phyloP scores from a whole-genome alignment of 2,888 invertebrate species.

The Amiota mariae region DNA sequence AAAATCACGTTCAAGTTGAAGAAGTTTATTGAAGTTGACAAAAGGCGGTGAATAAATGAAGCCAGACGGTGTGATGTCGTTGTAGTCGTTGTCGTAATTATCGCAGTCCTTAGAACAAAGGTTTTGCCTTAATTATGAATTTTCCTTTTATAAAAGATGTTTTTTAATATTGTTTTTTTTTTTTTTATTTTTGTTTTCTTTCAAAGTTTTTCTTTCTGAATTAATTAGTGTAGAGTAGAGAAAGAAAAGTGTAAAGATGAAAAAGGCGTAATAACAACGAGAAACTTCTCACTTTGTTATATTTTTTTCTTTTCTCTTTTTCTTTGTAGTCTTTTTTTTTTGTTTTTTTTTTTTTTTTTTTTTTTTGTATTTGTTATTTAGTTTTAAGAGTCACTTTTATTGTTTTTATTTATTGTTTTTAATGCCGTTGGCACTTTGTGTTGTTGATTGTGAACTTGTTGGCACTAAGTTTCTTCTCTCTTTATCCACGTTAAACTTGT shows the following conservation, averaged over 20 bases:
- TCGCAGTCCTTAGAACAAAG: too few species aligned
- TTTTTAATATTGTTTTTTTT: not conserved
- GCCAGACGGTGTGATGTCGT: too few species aligned
- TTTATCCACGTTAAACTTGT: conserved; percentile 29
- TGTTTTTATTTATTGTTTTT: conserved; percentile 9
- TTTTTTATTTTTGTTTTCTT: not conserved
- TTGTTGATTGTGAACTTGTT: conserved; percentile 29
- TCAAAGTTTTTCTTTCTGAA: too few species aligned
- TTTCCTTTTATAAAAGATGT: not conserved
- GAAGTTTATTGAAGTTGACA: too few species aligned
- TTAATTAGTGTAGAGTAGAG: too few species aligned
- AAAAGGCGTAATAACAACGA: too few species aligned
- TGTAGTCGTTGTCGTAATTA: too few species aligned
- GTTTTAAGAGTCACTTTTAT: conserved; percentile 37
- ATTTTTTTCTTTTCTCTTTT: not conserved
- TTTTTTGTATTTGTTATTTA: conserved; percentile 50
- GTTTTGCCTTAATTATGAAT: too few species aligned
- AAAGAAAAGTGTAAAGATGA: too few species aligned
- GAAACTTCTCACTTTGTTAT: not conserved
- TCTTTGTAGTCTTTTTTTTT: not conserved
- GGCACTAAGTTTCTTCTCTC: conserved; percentile 33
- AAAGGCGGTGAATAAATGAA: too few species aligned
- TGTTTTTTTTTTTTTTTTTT: not conserved
- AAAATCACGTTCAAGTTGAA: not conserved
- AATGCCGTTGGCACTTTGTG: conserved; percentile 37